Base-by-base conservation (phyloP, 2,888 invertebrate genomes). In the Drosophila sordidapex region DNA sequence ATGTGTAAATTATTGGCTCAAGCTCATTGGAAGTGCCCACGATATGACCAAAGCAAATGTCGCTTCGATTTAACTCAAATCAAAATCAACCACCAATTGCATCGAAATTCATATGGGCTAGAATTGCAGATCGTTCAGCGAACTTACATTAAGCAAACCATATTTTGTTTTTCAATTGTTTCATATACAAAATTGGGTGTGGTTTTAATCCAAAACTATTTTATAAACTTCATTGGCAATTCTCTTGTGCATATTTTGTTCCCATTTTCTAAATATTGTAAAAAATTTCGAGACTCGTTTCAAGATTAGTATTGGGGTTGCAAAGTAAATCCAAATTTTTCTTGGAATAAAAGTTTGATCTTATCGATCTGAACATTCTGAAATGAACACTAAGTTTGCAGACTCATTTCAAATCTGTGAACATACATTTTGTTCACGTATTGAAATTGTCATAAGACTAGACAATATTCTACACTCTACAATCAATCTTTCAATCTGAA, bases 1-100 rank as follows among this genome's bases (percentile, higher is more conserved):
- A 25, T 25, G 25, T 25, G 2, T 2, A 25, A 25, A 25, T 25
- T 25, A 25, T 25, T 76, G 25, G 57, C 27, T 68, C 40, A 21
- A 35, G 36, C 71, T 63, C 38, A 65, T 56, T 52, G 49, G 27
- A 61, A 76, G 63, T 70, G 64, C 74, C 38, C 65, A 67, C 31
- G 51, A 43, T 33, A 43, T 61, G 38, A 59, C 27, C 27, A 48
- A 40, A 38, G 11, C 4, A 21, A 43, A 0, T 11, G 35, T 61
- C 7, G 21, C 4, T 2, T 46, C 4, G 7, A 7, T 4, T 15
- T 13, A 46, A 21, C 15, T 7, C 13, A 15, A 46, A 21, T 8
- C 31, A 8, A 31, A 31, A 2, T 31, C 31, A 8, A 13, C 21
- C 7, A 4, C 43, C 1, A 21, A 21, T 13, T 46, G 21, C 13